A percentile compares a stretch with the other conserved stretches of the same genome.
phyloP scores from a whole-genome alignment of 1,140 invertebrate genomes.

The Tetramorium simillimum region DNA sequence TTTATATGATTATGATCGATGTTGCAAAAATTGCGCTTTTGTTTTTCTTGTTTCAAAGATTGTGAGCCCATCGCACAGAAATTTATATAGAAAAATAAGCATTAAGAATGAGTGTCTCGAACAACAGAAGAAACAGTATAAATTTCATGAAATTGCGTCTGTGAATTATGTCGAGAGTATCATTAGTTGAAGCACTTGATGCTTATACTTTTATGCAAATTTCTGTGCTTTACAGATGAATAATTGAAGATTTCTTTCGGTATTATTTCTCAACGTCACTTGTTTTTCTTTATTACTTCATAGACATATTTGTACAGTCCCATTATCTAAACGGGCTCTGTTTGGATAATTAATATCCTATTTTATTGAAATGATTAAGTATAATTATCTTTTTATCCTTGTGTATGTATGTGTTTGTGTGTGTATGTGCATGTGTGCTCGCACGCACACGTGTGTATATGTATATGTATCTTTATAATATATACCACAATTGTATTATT shows the following conservation, averaged over 20 bases:
- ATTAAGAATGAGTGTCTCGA: neutral
- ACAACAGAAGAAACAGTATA: neutral
- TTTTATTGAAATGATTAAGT: constrained; percentile 76
- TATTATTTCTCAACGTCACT: constrained; percentile 68
- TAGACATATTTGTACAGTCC: constrained; percentile 53
- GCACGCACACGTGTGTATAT: neutral
- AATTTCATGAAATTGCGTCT: neutral
- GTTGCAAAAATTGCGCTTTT: constrained; percentile 74
- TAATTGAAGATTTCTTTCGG: neutral
- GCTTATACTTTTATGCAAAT: constrained; percentile 34
- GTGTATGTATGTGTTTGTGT: constrained; percentile 1
- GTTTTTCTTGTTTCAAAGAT: neutral
- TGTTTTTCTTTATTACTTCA: constrained; percentile 41
- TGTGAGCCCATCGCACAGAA: neutral
- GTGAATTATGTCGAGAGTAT: neutral
- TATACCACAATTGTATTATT: constrained; percentile 81
- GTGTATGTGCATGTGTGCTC: neutral
- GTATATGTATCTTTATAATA: constrained; percentile 60
- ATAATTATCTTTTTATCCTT: constrained; percentile 71
- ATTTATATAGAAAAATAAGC: constrained; percentile 33
- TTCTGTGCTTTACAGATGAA: constrained; percentile 5
- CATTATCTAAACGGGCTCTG: constrained; percentile 61
- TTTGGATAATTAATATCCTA: constrained; percentile 73
- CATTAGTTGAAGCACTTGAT: neutral
- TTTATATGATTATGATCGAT: constrained; percentile 78